phyloP scores from a whole-genome alignment of 2,113 vertebrate genomes.

The Dolichallabes microphthalmus region DNA sequence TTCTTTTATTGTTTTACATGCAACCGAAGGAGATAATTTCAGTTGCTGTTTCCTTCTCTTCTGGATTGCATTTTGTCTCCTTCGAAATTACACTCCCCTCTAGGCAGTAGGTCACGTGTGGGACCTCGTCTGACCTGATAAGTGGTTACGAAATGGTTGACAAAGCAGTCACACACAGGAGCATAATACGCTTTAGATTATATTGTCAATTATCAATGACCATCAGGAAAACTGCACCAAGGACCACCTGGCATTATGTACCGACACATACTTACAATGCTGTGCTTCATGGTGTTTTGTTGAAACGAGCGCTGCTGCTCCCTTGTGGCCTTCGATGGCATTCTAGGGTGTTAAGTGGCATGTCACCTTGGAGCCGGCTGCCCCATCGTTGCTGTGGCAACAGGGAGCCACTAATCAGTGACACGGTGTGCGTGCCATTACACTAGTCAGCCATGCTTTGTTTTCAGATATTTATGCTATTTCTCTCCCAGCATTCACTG shows the following conservation, averaged over 20 bases:
- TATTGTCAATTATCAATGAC: slow-evolving; percentile 26
- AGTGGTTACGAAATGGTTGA: slow-evolving; percentile 14
- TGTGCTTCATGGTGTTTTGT: slow-evolving; percentile 7
- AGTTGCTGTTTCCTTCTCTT: slow-evolving; percentile 15
- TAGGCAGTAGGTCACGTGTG: neutral
- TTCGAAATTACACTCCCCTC: neutral
- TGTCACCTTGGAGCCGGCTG: slow-evolving; percentile 62
- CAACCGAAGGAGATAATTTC: slow-evolving; percentile 52
- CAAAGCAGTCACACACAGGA: neutral
- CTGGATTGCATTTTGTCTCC: neutral
- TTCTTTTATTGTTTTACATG: neutral
- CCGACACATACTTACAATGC: slow-evolving; percentile 25
- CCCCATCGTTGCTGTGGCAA: slow-evolving; percentile 74
- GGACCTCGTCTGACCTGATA: neutral
- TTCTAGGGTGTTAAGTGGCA: slow-evolving; percentile 50
- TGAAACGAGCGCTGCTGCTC: slow-evolving; percentile 59
- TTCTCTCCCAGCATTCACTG: slow-evolving; percentile 27
- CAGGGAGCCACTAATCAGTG: slow-evolving; percentile 61
- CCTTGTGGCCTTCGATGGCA: slow-evolving; percentile 58
- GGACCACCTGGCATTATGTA: slow-evolving; percentile 23
- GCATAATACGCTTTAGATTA: slow-evolving; percentile 11
- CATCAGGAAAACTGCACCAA: slow-evolving; percentile 24
- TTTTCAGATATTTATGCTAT: slow-evolving; percentile 43
- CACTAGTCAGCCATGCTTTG: slow-evolving; percentile 42
- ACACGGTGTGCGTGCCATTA: slow-evolving; percentile 52